Conservation (phyloP, 2,888 invertebrate species). For the Xylophagus ater region DNA sequence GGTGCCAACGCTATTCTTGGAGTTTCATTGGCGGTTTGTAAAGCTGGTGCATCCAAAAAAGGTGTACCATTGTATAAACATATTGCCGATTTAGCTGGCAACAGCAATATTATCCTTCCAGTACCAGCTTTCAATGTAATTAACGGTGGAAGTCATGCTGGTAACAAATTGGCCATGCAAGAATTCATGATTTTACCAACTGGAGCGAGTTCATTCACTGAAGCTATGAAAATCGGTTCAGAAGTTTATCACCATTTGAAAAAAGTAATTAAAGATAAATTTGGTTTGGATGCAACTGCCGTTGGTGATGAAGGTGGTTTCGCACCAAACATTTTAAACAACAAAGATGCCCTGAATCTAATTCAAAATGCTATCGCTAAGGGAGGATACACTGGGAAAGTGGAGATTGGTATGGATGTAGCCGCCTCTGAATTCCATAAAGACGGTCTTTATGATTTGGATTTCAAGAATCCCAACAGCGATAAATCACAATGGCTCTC, state of each 20-base stretch:
- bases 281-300: constrained; percentile 91
- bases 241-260: constrained; percentile 95
- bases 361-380: constrained; percentile 82
- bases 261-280: constrained; percentile 92
- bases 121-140: constrained; percentile 98
- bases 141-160: constrained; percentile 98
- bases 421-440: constrained; percentile 97
- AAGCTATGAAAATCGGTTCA: constrained; percentile 97
- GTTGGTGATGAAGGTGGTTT: constrained; percentile 99
- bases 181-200: constrained; percentile 96
- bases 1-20: constrained; percentile 98
- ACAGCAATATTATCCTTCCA: constrained; percentile 79
- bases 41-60: constrained; percentile 95
- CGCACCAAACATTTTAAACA: constrained; percentile 94
- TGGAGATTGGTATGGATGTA: constrained; percentile 98
- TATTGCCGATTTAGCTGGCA: constrained; percentile 91
- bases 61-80: constrained; percentile 83
- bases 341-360: constrained; percentile 83
- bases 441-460: constrained; percentile 76
- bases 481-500: constrained; percentile 71
- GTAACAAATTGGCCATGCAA: constrained; percentile 95
- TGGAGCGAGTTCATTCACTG: constrained; percentile 83
- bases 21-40: constrained; percentile 90
- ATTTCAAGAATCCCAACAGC: constrained; percentile 93
- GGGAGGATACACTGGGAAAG: constrained; percentile 93